Evolutionary conservation across 2,888 invertebrate species (phyloP).

Genomic region (Bimastos eiseni): DNA sequence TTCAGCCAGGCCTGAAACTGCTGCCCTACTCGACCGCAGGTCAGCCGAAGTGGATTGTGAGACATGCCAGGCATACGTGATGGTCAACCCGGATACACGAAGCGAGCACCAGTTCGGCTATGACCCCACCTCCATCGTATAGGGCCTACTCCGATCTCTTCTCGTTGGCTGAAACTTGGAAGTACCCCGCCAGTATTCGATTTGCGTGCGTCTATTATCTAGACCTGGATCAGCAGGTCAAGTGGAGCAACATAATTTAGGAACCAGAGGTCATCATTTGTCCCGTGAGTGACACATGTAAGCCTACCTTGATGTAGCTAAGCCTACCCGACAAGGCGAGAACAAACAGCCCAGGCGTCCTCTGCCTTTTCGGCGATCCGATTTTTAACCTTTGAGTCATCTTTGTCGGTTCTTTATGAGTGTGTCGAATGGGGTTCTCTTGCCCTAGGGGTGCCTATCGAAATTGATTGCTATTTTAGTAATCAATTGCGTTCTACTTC

Average conservation of each 20-base stretch:
- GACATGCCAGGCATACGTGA: not conserved
- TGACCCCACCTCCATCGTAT: not conserved
- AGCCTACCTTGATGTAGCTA: not conserved
- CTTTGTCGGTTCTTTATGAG: slow-evolving; percentile 3
- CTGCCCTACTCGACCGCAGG: not conserved
- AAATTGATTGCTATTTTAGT: not conserved
- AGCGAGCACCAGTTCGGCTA: too few species aligned
- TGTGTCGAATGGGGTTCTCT: not conserved
- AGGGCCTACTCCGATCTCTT: not conserved
- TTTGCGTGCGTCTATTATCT: not conserved
- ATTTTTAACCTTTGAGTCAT: not conserved
- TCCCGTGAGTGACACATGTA: not conserved
- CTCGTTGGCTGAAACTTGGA: not conserved
- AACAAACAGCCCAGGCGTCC: not conserved
- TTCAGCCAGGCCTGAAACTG: too few species aligned
- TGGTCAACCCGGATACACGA: not conserved
- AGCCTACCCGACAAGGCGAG: not conserved
- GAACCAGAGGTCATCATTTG: not conserved
- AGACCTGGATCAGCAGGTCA: not conserved
- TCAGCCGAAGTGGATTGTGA: not conserved
- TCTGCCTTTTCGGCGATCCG: not conserved
- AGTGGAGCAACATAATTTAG: not conserved
- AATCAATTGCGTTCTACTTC: not conserved
- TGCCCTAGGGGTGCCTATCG: not conserved
- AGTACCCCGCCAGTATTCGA: too few species aligned